Evolutionary conservation across 2,797 vertebrate species (phyloP).

Genomic region (Rhinella marina): DNA sequence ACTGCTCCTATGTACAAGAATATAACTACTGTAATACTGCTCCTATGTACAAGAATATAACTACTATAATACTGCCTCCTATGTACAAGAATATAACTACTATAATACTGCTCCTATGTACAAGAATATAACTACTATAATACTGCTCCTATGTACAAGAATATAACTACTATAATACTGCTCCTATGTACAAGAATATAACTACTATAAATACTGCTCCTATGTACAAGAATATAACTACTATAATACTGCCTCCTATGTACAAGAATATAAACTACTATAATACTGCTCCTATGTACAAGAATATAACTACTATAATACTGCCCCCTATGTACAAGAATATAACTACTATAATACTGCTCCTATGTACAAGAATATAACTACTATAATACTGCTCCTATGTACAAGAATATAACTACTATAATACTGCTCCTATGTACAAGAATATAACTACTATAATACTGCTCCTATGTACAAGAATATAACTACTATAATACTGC

Average conservation of each 20-base stretch:
- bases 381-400: neutral
- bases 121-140: conserved; percentile 9
- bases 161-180: conserved; percentile 8
- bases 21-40: too few species aligned
- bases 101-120: conserved; percentile 52
- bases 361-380: neutral
- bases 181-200: neutral
- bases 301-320: neutral
- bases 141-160: neutral
- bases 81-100: conserved; percentile 47
- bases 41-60: conserved; percentile 3
- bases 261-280: conserved; percentile 5
- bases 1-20: too few species aligned
- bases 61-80: conserved; percentile 10
- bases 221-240: too few species aligned
- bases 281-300: neutral
- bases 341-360: neutral
- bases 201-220: neutral
- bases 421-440: neutral
- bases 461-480: neutral
- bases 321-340: too few species aligned
- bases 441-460: neutral
- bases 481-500: neutral
- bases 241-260: neutral
- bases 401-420: neutral